These are phyloP conservation scores for Hemicrepidius hirtus DNA, from an alignment of 2,888 invertebrate genomes.

Conservation along the genomic window DNA sequence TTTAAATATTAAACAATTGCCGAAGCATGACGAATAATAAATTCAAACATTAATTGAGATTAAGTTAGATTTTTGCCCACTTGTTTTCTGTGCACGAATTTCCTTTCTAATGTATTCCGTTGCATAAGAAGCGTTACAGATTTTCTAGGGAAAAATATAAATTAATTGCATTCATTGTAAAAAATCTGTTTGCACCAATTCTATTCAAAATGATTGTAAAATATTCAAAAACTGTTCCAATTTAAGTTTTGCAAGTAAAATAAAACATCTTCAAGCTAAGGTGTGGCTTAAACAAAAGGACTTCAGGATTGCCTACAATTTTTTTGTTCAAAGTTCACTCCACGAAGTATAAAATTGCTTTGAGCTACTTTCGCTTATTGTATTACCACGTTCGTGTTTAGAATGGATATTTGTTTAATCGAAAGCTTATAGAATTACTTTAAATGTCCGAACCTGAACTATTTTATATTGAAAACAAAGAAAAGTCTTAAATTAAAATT, in stretches of 20 bases:
- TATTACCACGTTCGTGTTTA: slow-evolving; percentile 16
- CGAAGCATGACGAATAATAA: background rate
- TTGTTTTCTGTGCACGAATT: slow-evolving; percentile 18
- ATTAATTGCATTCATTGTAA: background rate
- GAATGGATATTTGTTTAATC: slow-evolving; percentile 3
- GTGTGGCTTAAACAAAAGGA: slow-evolving; percentile 19
- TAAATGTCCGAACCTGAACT: background rate
- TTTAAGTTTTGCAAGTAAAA: background rate
- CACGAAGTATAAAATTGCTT: slow-evolving; percentile 8
- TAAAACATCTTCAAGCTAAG: background rate
- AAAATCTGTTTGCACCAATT: background rate
- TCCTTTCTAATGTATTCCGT: slow-evolving; percentile 22
- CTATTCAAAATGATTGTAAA: too few species aligned
- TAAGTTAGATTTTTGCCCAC: slow-evolving; percentile 5
- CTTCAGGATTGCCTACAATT: slow-evolving; percentile 5
- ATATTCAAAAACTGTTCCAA: too few species aligned
- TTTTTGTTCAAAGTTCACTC: slow-evolving; percentile 21
- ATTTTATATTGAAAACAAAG: background rate
- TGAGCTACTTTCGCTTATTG: slow-evolving; percentile 18
- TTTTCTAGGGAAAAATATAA: background rate
- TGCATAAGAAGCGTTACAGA: slow-evolving; percentile 1
- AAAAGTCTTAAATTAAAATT: background rate
- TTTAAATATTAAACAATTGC: slow-evolving; percentile 9
- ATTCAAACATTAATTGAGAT: background rate
- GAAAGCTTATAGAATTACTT: background rate